Evolutionary conservation across 1,140 invertebrate species (phyloP).

Genomic region (Whitmania pigra): DNA sequence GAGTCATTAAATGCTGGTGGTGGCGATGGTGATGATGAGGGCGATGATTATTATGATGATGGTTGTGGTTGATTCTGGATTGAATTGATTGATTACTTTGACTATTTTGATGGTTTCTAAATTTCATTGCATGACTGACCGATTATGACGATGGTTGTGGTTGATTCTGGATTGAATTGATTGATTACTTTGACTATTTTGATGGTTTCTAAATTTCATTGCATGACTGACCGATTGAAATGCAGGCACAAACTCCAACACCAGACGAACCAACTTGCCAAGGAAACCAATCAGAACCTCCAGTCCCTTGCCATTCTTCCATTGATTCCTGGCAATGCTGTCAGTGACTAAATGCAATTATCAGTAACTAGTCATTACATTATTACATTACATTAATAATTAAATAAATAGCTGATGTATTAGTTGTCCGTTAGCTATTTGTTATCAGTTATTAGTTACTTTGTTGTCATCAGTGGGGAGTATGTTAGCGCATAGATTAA

Average conservation of each 20-base stretch:
- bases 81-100: background rate
- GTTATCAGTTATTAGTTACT: too few relatives aligned
- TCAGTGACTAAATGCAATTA: background rate
- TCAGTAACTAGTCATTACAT: background rate
- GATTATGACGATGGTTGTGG: background rate
- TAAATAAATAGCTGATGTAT: too few relatives aligned
- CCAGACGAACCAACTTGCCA: conserved; percentile 1
- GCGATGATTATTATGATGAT: background rate
- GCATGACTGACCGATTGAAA: background rate
- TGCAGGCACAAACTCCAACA: background rate
- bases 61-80: background rate
- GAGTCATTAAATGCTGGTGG: background rate
- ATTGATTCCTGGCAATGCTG: background rate
- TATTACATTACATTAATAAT: too few relatives aligned
- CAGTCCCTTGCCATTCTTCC: background rate
- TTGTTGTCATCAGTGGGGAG: too few relatives aligned
- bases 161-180: background rate
- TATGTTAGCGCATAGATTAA: too few relatives aligned
- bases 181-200: too few relatives aligned
- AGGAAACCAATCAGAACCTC: conserved; percentile 5
- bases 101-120: too few relatives aligned
- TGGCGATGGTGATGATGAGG: too few relatives aligned
- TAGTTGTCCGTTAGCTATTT: too few relatives aligned
- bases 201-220: too few relatives aligned
- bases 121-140: too few relatives aligned